These are phyloP conservation scores for Abscondita cerata DNA, from an alignment of 2,888 invertebrate species.

Conservation along the genomic window DNA sequence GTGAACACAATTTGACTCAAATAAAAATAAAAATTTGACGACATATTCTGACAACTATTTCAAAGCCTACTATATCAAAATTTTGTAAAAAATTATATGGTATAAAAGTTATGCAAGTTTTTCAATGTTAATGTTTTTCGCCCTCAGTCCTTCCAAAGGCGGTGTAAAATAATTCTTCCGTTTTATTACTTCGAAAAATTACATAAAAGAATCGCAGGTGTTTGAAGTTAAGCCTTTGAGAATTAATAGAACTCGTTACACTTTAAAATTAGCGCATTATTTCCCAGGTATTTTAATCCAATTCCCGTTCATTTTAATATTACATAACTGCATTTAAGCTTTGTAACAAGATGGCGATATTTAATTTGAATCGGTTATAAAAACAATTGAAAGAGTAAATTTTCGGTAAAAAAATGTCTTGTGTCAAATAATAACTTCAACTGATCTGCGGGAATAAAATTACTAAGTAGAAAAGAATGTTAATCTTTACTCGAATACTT, in stretches of 20 bases:
- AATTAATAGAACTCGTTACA: slow-evolving; percentile 29
- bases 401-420: slow-evolving; percentile 37
- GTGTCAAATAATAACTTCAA: slow-evolving; percentile 36
- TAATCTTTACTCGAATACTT: slow-evolving; percentile 37
- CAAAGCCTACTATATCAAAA: too few relatives aligned
- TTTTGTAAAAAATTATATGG: too few relatives aligned
- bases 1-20: too few relatives aligned
- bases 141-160: background rate
- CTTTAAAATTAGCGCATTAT: slow-evolving; percentile 31
- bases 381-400: slow-evolving; percentile 35
- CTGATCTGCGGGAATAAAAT: slow-evolving; percentile 39
- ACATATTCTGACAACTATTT: too few relatives aligned
- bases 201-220: slow-evolving; percentile 33
- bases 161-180: too few relatives aligned
- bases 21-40: too few relatives aligned
- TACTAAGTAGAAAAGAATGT: slow-evolving; percentile 47
- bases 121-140: too few relatives aligned
- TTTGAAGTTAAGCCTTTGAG: slow-evolving; percentile 30
- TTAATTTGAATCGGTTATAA: slow-evolving; percentile 20
- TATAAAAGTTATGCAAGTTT: too few relatives aligned
- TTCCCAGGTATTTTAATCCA: slow-evolving; percentile 26
- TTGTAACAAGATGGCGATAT: too few relatives aligned
- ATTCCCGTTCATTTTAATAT: background rate
- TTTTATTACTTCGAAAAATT: slow-evolving; percentile 22
- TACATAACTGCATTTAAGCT: background rate